phyloP scores from a whole-genome alignment of 1,140 invertebrate species.

The Megathymus violae region DNA sequence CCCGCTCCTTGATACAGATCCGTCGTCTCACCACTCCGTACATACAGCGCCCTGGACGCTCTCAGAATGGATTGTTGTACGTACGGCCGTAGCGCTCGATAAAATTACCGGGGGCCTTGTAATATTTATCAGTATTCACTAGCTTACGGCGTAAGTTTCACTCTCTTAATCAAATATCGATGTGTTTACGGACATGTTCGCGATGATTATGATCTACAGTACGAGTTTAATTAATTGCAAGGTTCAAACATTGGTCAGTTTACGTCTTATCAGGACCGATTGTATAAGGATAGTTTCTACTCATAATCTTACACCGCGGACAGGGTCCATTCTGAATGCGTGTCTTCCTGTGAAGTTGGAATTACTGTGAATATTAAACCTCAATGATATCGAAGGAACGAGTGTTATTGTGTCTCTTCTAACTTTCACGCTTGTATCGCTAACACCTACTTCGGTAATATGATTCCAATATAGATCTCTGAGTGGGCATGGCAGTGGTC shows the following conservation, averaged over 20 bases:
- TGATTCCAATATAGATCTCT: background rate
- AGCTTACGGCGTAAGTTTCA: background rate
- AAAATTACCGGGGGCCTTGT: background rate
- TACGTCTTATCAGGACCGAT: too few species aligned
- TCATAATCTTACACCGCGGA: background rate
- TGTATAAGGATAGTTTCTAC: background rate
- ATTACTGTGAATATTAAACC: background rate
- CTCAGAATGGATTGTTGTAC: conserved; percentile 12
- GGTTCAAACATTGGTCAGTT: too few species aligned
- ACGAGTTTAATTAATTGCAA: background rate
- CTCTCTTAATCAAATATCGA: background rate
- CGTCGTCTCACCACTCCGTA: conserved; percentile 18
- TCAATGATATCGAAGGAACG: background rate
- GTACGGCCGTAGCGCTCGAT: background rate
- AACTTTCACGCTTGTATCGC: background rate
- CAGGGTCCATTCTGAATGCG: background rate
- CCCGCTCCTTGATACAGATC: conserved; percentile 43
- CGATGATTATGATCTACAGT: background rate
- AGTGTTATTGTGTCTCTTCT: background rate
- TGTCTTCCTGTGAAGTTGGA: background rate
- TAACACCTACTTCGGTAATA: background rate
- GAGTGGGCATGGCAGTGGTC: background rate
- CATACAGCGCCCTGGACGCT: conserved; percentile 23
- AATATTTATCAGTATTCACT: background rate
- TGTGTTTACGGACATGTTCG: background rate